A percentile compares a stretch with the other conserved stretches of the same genome.
These are phyloP conservation scores for Malurus leucopterus DNA, from an alignment of 2,797 vertebrate genomes.

Conservation along the genomic window DNA sequence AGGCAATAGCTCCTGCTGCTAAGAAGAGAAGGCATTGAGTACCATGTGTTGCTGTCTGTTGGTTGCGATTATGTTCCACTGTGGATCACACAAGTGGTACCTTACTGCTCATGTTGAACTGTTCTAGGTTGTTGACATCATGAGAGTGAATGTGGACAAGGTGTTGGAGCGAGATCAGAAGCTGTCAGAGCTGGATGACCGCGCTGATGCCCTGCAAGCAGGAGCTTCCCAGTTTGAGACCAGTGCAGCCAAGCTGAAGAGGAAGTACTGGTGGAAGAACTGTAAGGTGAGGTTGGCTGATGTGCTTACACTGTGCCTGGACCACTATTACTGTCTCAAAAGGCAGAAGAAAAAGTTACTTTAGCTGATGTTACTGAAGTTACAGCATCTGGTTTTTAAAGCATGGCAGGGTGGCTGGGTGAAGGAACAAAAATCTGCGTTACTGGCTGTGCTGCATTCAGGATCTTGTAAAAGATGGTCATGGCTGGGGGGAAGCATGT, in stretches of 20 bases:
- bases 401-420: not conserved
- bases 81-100: not conserved
- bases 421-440: not conserved
- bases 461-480: not conserved
- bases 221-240: slow-evolving; percentile 81
- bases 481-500: not conserved
- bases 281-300: slow-evolving; percentile 69
- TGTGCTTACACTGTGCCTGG: not conserved
- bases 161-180: slow-evolving; percentile 80
- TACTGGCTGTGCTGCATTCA: not conserved
- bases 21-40: not conserved
- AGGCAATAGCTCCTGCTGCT: not conserved
- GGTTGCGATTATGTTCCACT: not conserved
- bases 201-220: slow-evolving; percentile 76
- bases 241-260: slow-evolving; percentile 78
- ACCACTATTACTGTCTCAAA: not conserved
- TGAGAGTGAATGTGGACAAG: slow-evolving; percentile 81
- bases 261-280: slow-evolving; percentile 84
- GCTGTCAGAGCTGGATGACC: slow-evolving; percentile 76
- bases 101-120: not conserved
- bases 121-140: slow-evolving; percentile 78
- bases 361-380: not conserved
- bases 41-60: not conserved
- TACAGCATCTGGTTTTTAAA: not conserved
- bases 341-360: not conserved